Evolutionary conservation across 2,888 invertebrate genomes (phyloP).

Genomic region (Noctua janthe): DNA sequence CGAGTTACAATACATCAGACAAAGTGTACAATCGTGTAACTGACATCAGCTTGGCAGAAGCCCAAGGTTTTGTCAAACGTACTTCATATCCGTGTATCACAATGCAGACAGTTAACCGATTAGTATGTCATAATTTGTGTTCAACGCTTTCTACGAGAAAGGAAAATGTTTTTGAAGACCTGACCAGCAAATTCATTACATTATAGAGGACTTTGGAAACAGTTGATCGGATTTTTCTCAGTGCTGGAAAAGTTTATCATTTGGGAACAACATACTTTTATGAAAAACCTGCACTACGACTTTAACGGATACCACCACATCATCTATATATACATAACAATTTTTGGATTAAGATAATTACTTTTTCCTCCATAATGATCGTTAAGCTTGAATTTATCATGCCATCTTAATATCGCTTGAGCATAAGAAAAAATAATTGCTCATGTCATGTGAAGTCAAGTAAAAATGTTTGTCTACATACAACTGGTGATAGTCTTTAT

Average conservation of each 20-base stretch:
- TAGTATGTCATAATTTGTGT: slow-evolving; percentile 66
- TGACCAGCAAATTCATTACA: neutral
- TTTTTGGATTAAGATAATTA: neutral
- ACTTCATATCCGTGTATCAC: slow-evolving; percentile 65
- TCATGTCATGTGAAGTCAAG: slow-evolving; percentile 16
- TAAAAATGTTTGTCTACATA: slow-evolving; percentile 63
- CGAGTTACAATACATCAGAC: slow-evolving; percentile 54
- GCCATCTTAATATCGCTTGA: neutral
- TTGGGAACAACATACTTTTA: neutral
- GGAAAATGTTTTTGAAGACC: slow-evolving; percentile 34
- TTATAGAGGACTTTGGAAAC: neutral
- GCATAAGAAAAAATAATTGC: slow-evolving; percentile 12
- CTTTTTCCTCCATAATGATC: neutral
- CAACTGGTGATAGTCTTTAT: slow-evolving; percentile 65
- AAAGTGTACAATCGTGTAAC: slow-evolving; percentile 67
- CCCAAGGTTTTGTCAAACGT: slow-evolving; percentile 80
- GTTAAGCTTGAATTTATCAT: neutral
- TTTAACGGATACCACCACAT: neutral
- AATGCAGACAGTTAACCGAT: slow-evolving; percentile 63
- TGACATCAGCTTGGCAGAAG: slow-evolving; percentile 78
- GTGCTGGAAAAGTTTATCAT: neutral
- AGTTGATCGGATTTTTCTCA: neutral
- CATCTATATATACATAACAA: neutral
- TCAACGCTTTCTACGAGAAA: slow-evolving; percentile 48
- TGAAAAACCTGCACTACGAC: neutral